These are phyloP conservation scores for Neogobius melanostomus DNA, from an alignment of 2,113 vertebrate genomes.

Conservation along the genomic window DNA sequence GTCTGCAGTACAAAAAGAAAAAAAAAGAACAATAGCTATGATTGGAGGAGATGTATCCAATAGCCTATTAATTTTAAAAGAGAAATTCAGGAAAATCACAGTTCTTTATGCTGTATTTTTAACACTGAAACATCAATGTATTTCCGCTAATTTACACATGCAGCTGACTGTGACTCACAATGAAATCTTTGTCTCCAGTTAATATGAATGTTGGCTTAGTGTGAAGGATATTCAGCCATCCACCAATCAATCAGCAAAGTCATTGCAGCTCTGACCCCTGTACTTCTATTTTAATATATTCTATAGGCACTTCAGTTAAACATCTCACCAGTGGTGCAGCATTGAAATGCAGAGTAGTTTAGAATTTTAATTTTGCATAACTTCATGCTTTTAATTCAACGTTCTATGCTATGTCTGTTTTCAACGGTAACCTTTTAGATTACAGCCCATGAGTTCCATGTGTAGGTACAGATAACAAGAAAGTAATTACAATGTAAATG, in stretches of 20 bases:
- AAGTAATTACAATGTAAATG: no score
- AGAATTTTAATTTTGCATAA: not conserved
- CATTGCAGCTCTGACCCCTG: slow-evolving; percentile 4
- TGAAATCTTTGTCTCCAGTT: not conserved
- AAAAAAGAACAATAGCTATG: no score
- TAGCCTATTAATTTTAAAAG: not conserved
- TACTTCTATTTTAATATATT: slow-evolving; percentile 11
- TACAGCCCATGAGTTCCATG: no score
- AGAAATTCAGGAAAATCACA: not conserved
- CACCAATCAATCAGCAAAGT: slow-evolving; percentile 6
- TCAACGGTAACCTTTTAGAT: no score
- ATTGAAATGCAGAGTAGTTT: slow-evolving; percentile 5
- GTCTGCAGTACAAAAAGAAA: no score
- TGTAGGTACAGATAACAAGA: no score
- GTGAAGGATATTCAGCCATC: not conserved
- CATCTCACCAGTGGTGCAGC: slow-evolving; percentile 2
- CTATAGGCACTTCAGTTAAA: slow-evolving; percentile 8
- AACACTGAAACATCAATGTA: not conserved
- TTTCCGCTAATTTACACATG: not conserved
- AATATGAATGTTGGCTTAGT: slow-evolving; percentile 1
- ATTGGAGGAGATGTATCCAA: no score
- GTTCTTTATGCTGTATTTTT: not conserved
- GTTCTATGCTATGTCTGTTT: not conserved
- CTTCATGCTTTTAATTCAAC: not conserved
- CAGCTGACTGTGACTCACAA: not conserved